Conservation (phyloP, 2,888 invertebrate species). For the Drosophila picticornis region DNA sequence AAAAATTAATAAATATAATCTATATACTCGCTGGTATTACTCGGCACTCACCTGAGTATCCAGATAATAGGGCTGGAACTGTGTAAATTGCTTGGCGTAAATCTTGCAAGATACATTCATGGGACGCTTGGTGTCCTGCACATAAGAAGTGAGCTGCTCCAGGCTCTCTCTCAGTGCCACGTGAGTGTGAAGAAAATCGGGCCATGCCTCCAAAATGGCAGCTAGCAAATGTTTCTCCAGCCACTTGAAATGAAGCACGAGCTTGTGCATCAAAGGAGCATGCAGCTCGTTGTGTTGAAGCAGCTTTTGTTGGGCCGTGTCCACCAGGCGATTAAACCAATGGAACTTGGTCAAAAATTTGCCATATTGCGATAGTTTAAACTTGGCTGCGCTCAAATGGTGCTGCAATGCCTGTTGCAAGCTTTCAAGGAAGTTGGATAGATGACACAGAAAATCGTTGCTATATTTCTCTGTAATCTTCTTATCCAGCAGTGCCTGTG, state of each 20-base stretch:
- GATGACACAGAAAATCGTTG: constrained; percentile 75
- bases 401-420: constrained; percentile 59
- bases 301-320: constrained; percentile 71
- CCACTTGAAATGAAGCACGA: constrained; percentile 91
- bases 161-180: constrained; percentile 53
- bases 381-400: constrained; percentile 53
- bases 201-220: constrained; percentile 43
- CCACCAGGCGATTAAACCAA: constrained; percentile 83
- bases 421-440: constrained; percentile 68
- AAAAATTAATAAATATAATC: neutral
- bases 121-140: constrained; percentile 71
- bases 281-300: constrained; percentile 83
- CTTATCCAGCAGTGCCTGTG: constrained; percentile 75
- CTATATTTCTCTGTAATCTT: constrained; percentile 78
- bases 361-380: constrained; percentile 70
- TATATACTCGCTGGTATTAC: neutral
- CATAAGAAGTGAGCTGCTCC: constrained; percentile 65
- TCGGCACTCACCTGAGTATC: constrained; percentile 68
- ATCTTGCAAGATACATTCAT: constrained; percentile 78
- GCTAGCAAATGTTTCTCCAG: constrained; percentile 88
- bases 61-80: constrained; percentile 80
- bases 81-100: constrained; percentile 80
- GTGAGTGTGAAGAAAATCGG: constrained; percentile 19
- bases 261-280: constrained; percentile 87
- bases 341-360: constrained; percentile 71